Percentiles rank a stretch among this genome's conserved stretches.
Conservation (phyloP, 2,888 invertebrate genomes). For the Rosalia funebris region DNA sequence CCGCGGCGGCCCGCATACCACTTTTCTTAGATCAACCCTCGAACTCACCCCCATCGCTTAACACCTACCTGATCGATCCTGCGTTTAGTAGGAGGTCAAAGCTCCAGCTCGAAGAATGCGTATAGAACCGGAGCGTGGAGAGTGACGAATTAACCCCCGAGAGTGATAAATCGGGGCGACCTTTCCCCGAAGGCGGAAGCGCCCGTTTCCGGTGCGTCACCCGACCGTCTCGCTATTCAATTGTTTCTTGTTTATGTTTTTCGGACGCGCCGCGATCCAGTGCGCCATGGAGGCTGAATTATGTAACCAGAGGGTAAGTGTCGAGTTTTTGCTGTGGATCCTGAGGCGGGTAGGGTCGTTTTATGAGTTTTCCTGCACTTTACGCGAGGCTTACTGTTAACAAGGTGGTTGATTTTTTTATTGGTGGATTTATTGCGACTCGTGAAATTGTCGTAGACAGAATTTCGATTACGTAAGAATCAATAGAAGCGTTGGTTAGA, state of each 20-base stretch:
- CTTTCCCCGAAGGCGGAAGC: not conserved
- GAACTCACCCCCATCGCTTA: conserved; percentile 32
- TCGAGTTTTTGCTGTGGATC: no score
- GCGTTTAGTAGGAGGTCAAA: conserved; percentile 34
- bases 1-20: conserved; percentile 37
- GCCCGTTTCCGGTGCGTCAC: not conserved
- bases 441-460: no score
- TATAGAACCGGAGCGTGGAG: conserved; percentile 23
- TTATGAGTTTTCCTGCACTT: no score
- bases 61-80: conserved; percentile 38
- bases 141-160: not conserved
- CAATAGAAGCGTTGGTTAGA: no score
- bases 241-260: not conserved
- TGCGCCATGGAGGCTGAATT: not conserved
- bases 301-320: not conserved
- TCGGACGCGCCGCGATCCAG: not conserved
- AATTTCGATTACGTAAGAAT: no score
- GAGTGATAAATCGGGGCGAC: not conserved
- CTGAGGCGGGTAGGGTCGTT: no score
- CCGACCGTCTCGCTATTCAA: not conserved
- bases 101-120: conserved; percentile 13
- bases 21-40: conserved; percentile 41
- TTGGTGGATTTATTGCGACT: no score
- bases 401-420: no score
- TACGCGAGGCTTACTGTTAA: no score